These are phyloP conservation scores for Tachystola acroxantha DNA, from an alignment of 2,888 invertebrate genomes.

Conservation along the genomic window DNA sequence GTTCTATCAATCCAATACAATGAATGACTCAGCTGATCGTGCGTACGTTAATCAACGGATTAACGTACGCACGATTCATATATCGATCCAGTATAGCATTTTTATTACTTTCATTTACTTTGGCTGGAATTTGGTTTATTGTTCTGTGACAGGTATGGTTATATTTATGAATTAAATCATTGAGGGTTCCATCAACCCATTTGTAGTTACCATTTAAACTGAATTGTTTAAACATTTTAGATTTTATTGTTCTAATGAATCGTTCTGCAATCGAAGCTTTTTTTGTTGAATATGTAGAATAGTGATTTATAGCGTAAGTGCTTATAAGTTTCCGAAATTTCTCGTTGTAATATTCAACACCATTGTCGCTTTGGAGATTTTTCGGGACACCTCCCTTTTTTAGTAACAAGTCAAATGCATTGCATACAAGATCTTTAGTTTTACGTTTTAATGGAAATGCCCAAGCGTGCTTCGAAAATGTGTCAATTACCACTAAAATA, in stretches of 20 bases:
- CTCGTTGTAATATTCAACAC: conserved; percentile 10
- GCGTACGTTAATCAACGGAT: too few relatives aligned
- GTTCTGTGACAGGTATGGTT: conserved; percentile 10
- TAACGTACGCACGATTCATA: too few relatives aligned
- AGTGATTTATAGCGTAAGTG: conserved; percentile 10
- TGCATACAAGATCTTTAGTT: conserved; percentile 2
- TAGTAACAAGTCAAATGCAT: background rate
- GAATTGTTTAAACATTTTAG: conserved; percentile 10
- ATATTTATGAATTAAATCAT: conserved; percentile 7
- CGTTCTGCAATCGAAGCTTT: conserved; percentile 17
- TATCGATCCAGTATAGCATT: too few relatives aligned
- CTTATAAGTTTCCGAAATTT: conserved; percentile 1
- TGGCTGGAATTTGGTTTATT: conserved; percentile 1
- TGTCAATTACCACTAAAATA: conserved; percentile 13
- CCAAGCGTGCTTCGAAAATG: conserved; percentile 15
- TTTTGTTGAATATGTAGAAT: conserved; percentile 12
- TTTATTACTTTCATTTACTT: background rate
- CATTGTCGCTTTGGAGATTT: conserved; percentile 15
- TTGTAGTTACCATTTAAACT: conserved; percentile 11
- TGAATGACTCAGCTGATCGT: too few relatives aligned
- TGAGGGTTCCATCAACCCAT: conserved; percentile 9
- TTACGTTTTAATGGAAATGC: conserved; percentile 10
- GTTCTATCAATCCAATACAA: too few relatives aligned
- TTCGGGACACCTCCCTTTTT: conserved; percentile 2
- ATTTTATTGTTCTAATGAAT: conserved; percentile 15